A percentile compares a stretch with the other conserved stretches of the same genome.
phyloP scores from a whole-genome alignment of 1,140 invertebrate species.

The Kradibia gibbosae region DNA sequence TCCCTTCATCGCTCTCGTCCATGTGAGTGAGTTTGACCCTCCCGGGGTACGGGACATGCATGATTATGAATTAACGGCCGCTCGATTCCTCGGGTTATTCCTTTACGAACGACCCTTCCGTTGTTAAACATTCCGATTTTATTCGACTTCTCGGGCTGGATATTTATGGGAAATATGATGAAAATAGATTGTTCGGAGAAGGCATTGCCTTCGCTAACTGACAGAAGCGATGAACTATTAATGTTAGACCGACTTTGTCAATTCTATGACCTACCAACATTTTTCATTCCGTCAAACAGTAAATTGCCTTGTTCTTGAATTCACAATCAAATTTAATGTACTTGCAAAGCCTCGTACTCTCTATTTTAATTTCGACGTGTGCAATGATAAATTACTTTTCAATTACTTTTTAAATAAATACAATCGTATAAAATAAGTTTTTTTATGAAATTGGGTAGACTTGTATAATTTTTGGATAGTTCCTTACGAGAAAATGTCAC shows the following conservation, averaged over 20 bases:
- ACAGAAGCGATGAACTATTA: neutral
- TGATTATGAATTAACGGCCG: slow-evolving; percentile 31
- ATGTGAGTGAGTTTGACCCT: slow-evolving; percentile 5
- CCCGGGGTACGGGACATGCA: slow-evolving; percentile 11
- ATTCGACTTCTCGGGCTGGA: neutral
- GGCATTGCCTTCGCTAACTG: neutral
- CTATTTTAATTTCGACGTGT: too few relatives aligned
- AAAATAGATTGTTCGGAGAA: neutral
- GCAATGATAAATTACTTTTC: too few relatives aligned
- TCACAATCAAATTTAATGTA: too few relatives aligned
- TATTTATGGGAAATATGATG: slow-evolving; percentile 22
- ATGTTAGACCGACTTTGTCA: neutral
- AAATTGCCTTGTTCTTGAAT: too few relatives aligned
- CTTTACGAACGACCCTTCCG: neutral
- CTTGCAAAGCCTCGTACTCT: too few relatives aligned
- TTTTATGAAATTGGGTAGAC: too few relatives aligned
- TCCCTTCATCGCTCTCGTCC: neutral
- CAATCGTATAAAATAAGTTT: too few relatives aligned
- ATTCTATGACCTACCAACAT: neutral
- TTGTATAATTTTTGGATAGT: too few relatives aligned
- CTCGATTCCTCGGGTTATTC: neutral
- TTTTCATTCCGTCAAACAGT: too few relatives aligned
- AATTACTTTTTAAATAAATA: too few relatives aligned
- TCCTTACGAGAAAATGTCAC: too few relatives aligned
- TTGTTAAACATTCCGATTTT: slow-evolving; percentile 1